A percentile compares a stretch with the other conserved stretches of the same genome.
phyloP scores from a whole-genome alignment of 2,113 vertebrate species.

The Brachypodius melanocephalos region DNA sequence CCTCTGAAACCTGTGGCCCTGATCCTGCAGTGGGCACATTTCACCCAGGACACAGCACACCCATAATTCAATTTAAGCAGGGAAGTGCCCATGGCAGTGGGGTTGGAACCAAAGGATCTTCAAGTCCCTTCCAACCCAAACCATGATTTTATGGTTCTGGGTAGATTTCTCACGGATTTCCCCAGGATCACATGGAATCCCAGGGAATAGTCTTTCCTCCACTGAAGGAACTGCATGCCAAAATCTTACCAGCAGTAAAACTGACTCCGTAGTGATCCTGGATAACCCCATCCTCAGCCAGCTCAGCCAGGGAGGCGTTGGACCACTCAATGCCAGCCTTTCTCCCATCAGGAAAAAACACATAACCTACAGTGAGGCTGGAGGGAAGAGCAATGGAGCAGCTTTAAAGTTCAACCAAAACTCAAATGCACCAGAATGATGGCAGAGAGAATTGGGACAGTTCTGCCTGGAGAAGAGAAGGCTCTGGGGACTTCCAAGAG shows the following conservation, averaged over 20 bases:
- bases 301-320: conserved; percentile 16
- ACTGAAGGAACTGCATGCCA: neutral
- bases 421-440: neutral
- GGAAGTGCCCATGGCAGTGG: neutral
- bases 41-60: neutral
- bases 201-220: neutral
- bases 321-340: conserved; percentile 62
- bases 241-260: conserved; percentile 54
- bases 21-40: neutral
- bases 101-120: neutral
- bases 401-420: neutral
- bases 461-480: neutral
- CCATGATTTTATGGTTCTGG: neutral
- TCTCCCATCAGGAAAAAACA: conserved; percentile 50
- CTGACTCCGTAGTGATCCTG: conserved; percentile 11
- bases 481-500: neutral
- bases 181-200: neutral
- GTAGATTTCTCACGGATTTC: neutral
- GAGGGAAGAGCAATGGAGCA: neutral
- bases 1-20: neutral
- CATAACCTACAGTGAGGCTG: conserved; percentile 59
- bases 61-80: neutral
- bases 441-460: neutral
- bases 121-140: neutral
- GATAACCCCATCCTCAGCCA: conserved; percentile 54